Evolutionary conservation across 2,113 vertebrate genomes (phyloP).

Genomic region (Euleptes europaea): DNA sequence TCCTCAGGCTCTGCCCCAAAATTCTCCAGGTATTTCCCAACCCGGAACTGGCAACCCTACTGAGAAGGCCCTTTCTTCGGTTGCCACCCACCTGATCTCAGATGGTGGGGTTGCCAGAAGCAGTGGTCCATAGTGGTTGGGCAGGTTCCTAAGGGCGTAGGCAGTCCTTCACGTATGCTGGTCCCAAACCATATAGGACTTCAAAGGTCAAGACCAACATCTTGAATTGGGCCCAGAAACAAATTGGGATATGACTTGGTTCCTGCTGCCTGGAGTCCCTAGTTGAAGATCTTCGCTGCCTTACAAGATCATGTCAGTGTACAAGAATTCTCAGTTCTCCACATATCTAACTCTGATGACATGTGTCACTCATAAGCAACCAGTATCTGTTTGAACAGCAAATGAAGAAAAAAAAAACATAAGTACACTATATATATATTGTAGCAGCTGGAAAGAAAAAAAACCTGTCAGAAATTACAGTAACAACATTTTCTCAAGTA

Average conservation of each 20-base stretch:
- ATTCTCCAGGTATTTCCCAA: no score
- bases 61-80: no score
- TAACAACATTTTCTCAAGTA: constrained; percentile 51
- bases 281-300: no score
- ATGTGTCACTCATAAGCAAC: constrained; percentile 25
- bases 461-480: constrained; percentile 47
- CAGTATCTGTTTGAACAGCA: background rate
- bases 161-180: no score
- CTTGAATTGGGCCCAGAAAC: no score
- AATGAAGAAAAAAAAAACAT: background rate
- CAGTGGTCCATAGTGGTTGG: background rate
- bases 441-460: constrained; percentile 43
- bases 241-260: no score
- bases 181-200: background rate
- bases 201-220: no score
- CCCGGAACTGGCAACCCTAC: no score
- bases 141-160: background rate
- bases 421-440: constrained; percentile 34
- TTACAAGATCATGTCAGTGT: background rate
- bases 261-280: background rate
- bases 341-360: background rate
- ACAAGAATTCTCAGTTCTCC: background rate
- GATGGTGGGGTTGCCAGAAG: no score
- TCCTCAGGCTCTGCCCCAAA: no score
- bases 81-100: no score